These are phyloP conservation scores for Hypomesus transpacificus DNA, from an alignment of 2,113 vertebrate species.

Conservation along the genomic window DNA sequence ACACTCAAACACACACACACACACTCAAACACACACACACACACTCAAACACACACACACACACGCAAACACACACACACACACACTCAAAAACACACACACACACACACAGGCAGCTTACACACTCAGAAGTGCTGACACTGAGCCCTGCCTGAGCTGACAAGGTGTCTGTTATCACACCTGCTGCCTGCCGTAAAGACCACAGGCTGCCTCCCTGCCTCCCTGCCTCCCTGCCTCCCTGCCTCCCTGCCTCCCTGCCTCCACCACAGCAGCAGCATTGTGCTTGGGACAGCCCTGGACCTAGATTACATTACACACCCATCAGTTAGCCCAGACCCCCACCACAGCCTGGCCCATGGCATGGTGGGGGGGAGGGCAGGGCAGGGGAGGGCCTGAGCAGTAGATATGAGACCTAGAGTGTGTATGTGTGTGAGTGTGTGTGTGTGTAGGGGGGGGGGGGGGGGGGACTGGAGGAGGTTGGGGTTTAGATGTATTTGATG, in stretches of 20 bases:
- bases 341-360: not conserved
- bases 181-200: slow-evolving; percentile 69
- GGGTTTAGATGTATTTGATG: no score
- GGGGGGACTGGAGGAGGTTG: no score
- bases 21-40: no score
- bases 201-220: slow-evolving; percentile 53
- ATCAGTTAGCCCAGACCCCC: not conserved
- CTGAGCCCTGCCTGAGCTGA: not conserved
- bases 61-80: not conserved
- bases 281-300: slow-evolving; percentile 57
- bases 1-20: not conserved
- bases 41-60: not conserved
- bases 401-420: no score
- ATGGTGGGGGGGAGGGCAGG: not conserved
- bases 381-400: no score
- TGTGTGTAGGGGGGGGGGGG: no score
- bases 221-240: slow-evolving; percentile 42
- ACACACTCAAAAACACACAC: no score
- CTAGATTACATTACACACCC: slow-evolving; percentile 67
- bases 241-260: slow-evolving; percentile 41
- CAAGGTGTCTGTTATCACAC: slow-evolving; percentile 66
- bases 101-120: not conserved
- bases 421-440: no score
- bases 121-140: not conserved
- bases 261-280: slow-evolving; percentile 67